Evolutionary conservation across 2,888 invertebrate genomes (phyloP).

Genomic region (Meteorus colon): DNA sequence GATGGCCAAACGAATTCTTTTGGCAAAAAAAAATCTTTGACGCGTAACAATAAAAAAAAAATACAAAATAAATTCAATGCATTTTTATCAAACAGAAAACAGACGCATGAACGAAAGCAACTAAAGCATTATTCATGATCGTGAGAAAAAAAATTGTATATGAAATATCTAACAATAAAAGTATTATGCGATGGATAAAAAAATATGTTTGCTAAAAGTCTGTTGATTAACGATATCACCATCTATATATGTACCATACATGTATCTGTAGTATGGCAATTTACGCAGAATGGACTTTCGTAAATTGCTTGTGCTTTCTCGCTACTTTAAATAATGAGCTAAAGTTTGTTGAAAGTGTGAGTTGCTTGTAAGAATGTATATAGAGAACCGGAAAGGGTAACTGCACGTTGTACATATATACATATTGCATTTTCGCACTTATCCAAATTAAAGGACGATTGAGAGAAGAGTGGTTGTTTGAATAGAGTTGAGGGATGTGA

Average conservation of each 20-base stretch:
- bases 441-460: conserved; percentile 57
- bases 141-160: background rate
- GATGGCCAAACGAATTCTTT: conserved; percentile 34
- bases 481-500: conserved; percentile 26
- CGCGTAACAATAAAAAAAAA: background rate
- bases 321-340: conserved; percentile 63
- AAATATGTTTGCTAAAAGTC: conserved; percentile 5
- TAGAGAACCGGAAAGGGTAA: background rate
- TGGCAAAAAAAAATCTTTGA: conserved; percentile 9
- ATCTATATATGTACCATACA: background rate
- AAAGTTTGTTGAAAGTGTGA: conserved; percentile 51
- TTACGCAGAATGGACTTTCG: conserved; percentile 55
- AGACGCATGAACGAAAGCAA: background rate
- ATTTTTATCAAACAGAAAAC: background rate
- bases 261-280: conserved; percentile 32
- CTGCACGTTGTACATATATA: conserved; percentile 20
- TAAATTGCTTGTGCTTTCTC: conserved; percentile 56
- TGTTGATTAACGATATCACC: background rate
- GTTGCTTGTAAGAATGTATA: conserved; percentile 22
- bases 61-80: background rate
- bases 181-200: background rate
- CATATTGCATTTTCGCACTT: conserved; percentile 47
- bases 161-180: background rate
- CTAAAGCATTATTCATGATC: background rate
- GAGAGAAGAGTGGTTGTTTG: conserved; percentile 34